phyloP scores from a whole-genome alignment of 2,113 vertebrate species.

The Callaeas wilsoni region DNA sequence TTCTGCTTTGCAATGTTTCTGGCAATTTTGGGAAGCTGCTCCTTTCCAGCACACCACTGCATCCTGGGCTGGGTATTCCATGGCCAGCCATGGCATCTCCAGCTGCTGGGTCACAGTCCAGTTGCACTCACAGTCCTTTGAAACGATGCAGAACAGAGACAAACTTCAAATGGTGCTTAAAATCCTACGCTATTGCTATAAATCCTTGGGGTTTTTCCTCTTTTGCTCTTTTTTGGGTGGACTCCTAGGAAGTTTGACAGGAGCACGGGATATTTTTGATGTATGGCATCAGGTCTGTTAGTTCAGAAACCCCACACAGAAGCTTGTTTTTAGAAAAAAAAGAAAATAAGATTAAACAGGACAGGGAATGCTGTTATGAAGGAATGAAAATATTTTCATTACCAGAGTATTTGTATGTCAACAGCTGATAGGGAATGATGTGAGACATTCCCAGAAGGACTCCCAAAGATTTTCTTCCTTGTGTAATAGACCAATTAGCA shows the following conservation, averaged over 20 bases:
- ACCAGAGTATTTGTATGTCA: constrained; percentile 83
- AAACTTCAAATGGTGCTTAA: background rate
- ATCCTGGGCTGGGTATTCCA: background rate
- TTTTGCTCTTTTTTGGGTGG: background rate
- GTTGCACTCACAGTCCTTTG: background rate
- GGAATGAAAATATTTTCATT: constrained; percentile 94
- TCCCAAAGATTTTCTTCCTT: constrained; percentile 21
- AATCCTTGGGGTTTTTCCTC: background rate
- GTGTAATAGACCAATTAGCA: constrained; percentile 42
- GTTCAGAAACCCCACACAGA: constrained; percentile 72
- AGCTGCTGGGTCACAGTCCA: background rate
- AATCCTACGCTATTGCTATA: background rate
- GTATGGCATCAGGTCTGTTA: background rate
- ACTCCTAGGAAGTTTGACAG: background rate
- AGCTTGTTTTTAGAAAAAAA: constrained; percentile 82
- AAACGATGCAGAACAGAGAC: background rate
- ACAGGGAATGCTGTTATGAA: constrained; percentile 78
- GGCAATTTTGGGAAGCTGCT: background rate
- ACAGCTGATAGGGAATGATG: constrained; percentile 79
- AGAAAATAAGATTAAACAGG: constrained; percentile 78
- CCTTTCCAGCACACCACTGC: background rate
- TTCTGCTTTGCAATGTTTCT: background rate
- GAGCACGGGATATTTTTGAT: background rate
- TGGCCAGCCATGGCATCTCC: background rate
- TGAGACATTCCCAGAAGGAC: constrained; percentile 80